Evolutionary conservation across 2,888 invertebrate genomes (phyloP), one percentile per base, ranked within the genome.

Genomic region (Carcina quercana): DNA sequence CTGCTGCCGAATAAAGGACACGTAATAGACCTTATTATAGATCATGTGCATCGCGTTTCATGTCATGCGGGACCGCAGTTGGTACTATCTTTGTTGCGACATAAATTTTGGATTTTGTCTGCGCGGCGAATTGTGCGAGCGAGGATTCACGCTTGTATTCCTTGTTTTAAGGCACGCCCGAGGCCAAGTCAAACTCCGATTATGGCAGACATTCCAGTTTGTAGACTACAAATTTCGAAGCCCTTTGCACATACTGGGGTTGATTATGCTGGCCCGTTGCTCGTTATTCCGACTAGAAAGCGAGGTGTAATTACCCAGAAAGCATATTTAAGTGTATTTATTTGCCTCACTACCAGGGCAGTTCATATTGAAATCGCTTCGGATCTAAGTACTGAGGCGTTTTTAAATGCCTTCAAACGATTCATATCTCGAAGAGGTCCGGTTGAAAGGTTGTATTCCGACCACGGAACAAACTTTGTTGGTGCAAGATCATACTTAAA

Each of bases 351-450:
- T 12, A 39, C 39, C 6, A 34, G 35, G 14, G 39, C 41, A 1
- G 22, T 37, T 4, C 43, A 43, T 13, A 36, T 39, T 2, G 43
- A 43, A 27, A 8, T 43, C 6, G 37, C 35, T 5, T 30, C 32
- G 1, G 41, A 41, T 14, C 26, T 45, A 8, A 33, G 28, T 8
- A 40, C 43, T 5, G 34, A 30, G 1, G 19, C 28, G 11, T 45
- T 45, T 25, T 12, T 43, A 5, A 20, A 24, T 8, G 43, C 43
- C 1, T 38, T 45, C 6, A 45, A 41, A 14, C 33, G 42, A 2
- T 45, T 40, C 30, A 25, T 45, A 3, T 26, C 45, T 11, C 37
- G 41, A 10, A 37, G 45, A 5, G 42, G 45, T n/a, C 40, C 43
- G 8, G 34, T 36, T 8, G 13, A 12, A 8, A 11, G 22, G 11